phyloP scores from a whole-genome alignment of 2,888 invertebrate species.

The Pharmacophagus antenor region DNA sequence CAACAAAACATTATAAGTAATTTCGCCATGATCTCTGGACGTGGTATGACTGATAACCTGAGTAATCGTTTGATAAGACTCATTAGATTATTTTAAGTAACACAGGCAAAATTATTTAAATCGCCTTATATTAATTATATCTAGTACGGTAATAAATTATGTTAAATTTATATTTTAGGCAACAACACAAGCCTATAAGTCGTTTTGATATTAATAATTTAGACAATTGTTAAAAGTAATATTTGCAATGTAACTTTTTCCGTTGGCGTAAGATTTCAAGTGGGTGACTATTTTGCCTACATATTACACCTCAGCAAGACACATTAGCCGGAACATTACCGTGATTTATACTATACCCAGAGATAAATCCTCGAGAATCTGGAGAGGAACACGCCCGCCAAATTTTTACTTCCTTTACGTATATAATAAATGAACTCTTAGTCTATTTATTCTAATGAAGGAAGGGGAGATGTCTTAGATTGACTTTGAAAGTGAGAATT shows the following conservation, averaged over 20 bases:
- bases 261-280: conserved; percentile 29
- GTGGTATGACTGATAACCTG: conserved; percentile 14
- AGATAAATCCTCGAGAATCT: conserved; percentile 60
- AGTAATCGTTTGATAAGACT: conserved; percentile 8
- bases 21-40: conserved; percentile 22
- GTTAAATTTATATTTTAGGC: neutral
- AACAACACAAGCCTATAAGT: too few relatives aligned
- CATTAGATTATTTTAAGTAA: conserved; percentile 10
- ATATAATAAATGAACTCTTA: conserved; percentile 30
- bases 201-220: too few relatives aligned
- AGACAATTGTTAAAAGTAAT: conserved; percentile 24
- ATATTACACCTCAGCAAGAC: conserved; percentile 53
- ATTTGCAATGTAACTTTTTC: conserved; percentile 31
- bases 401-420: conserved; percentile 49
- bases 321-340: conserved; percentile 67
- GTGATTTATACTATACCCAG: conserved; percentile 62
- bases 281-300: conserved; percentile 44
- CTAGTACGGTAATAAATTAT: neutral
- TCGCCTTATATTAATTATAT: neutral
- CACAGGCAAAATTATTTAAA: neutral
- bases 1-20: neutral
- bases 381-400: conserved; percentile 52
- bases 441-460: conserved; percentile 5
- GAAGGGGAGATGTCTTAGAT: too few relatives aligned
- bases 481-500: too few relatives aligned